Evolutionary conservation across 2,888 invertebrate genomes (phyloP), one percentile per base, ranked within the genome.

Genomic region (Polymixis flavicincta): DNA sequence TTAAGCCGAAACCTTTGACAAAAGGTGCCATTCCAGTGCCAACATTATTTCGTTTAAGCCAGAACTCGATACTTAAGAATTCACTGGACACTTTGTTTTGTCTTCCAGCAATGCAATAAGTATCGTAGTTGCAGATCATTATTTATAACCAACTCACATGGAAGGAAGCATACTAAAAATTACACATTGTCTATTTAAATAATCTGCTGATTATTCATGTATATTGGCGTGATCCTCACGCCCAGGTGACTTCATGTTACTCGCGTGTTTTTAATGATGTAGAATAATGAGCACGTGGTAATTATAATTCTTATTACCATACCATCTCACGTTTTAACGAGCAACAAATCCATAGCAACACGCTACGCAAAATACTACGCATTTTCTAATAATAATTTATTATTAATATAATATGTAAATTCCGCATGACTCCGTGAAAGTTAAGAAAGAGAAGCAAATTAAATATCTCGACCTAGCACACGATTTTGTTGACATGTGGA

Each of bases 211-310:
- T 52, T 78, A 78, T 59, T 83, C 66, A 71, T 55, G 42, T 50
- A 57, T 42, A 59, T 42, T 75, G 17, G 17, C 32, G 74, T 74
- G 28, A 77, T 25, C 61, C 55, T 57, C 69, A 65, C 77, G 17
- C 61, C 65, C 69, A 82, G 37, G 57, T 71, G 60, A 84, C 78
- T 72, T 81, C 75, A 76, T 32, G 48, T 75, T 54, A 72, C n/a
- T 64, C 37, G 83, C 78, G 78, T 77, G 85, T 75, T 76, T 81
- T 60, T 71, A 84, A 83, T 68, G 32, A 74, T n/a, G 57, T 7
- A n/a, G 8, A 63, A 72, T 82, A 85, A 79, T 78, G 72, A 73
- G 71, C 86, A 84, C 86, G 80, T 83, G 84, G 71, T 79, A 61
- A 85, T 85, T 83, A 74, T 76, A 71, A 37, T 74, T 83, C 64